Evolutionary conservation across 2,113 vertebrate genomes (phyloP), one percentile per base, ranked within the genome.

Genomic region (Oenanthe melanoleuca): DNA sequence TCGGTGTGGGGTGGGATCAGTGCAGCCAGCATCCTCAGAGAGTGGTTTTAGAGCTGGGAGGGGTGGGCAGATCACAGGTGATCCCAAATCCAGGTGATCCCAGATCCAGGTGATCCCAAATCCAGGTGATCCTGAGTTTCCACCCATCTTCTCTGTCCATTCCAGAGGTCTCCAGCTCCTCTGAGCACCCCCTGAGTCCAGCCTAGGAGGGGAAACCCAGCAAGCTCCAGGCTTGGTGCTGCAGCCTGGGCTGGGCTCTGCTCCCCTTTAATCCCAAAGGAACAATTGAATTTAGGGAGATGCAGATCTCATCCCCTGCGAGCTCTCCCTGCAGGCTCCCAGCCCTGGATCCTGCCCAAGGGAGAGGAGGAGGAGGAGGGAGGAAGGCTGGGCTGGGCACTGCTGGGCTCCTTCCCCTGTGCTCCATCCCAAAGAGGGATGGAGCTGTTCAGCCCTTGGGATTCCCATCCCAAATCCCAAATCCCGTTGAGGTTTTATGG

Each of bases 361-460:
- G 71, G 10, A 12, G 34, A 70, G 66, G 66, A 71, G 59, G 29
- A 50, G 45, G 23, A 0, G 37, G 31, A 74, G 79, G 63, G 88
- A 94, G 82, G 96, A 93, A 93, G 83, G 71, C 52, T 63, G 82
- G 83, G 71, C 52, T 63, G 82, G 79, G 74, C 50, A 70, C 42
- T 63, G 61, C 80, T 7, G 15, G 63, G 25, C 55, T 86, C 66
- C 34, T 91, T 52, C 64, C 5, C 2, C 57, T 16, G 55, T 40
- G 38, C 38, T 40, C 38, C 38, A 40, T 40, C 38, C 38, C 38
- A 40, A 34, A 55, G 67, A 69, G 49, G 26, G 34, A 19, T 29
- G 82, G 69, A 88, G 84, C 60, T 40, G 19, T 23, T 88, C 55
- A 59, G 28, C 22, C 55, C 34, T 82, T 8, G 18, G 22, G 14